A percentile compares a stretch with the other conserved stretches of the same genome.
These are phyloP conservation scores for Lycopodina hypogea DNA, from an alignment of 37 sponge, comb jelly and placozoan genomes.

Conservation along the genomic window DNA sequence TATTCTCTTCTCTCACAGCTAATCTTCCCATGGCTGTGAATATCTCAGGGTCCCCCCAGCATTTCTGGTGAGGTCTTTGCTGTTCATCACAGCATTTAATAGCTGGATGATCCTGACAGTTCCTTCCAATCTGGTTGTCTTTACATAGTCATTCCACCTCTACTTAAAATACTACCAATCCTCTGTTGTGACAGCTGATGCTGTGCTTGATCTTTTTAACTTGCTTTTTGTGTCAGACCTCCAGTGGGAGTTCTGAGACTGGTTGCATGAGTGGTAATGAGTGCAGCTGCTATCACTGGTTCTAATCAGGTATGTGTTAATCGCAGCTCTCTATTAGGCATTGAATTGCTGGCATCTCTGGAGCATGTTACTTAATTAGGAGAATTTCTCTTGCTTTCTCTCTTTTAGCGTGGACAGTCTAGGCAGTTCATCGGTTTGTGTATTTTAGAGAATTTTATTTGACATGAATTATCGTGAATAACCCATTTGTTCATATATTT, in stretches of 20 bases:
- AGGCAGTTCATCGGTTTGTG: too few relatives aligned
- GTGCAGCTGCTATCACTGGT: constrained; percentile 47
- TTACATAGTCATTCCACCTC: constrained; percentile 41
- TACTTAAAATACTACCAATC: constrained; percentile 42
- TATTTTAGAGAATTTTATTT: too few relatives aligned
- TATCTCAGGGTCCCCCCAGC: constrained; percentile 35
- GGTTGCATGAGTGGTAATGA: too few relatives aligned
- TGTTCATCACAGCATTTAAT: constrained; percentile 44
- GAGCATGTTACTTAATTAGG: too few relatives aligned
- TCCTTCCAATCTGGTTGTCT: too few relatives aligned
- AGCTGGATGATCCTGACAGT: constrained; percentile 26
- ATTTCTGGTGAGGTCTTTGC: constrained; percentile 45
- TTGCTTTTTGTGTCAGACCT: constrained; percentile 11
- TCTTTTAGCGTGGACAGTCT: too few relatives aligned
- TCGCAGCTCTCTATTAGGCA: constrained; percentile 44
- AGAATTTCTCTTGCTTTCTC: too few relatives aligned
- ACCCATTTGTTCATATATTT: too few relatives aligned
- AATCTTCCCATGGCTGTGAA: constrained; percentile 21
- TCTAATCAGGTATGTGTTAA: constrained; percentile 20
- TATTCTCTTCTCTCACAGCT: constrained; percentile 36
- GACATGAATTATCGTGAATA: too few relatives aligned
- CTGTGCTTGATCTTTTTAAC: constrained; percentile 28
- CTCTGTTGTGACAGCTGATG: constrained; percentile 36
- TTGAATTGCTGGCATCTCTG: too few relatives aligned
- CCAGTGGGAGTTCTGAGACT: neutral